Conservation (phyloP, 64 coral and sea anemone genomes). For the Hydrozoanthus tunicans region DNA sequence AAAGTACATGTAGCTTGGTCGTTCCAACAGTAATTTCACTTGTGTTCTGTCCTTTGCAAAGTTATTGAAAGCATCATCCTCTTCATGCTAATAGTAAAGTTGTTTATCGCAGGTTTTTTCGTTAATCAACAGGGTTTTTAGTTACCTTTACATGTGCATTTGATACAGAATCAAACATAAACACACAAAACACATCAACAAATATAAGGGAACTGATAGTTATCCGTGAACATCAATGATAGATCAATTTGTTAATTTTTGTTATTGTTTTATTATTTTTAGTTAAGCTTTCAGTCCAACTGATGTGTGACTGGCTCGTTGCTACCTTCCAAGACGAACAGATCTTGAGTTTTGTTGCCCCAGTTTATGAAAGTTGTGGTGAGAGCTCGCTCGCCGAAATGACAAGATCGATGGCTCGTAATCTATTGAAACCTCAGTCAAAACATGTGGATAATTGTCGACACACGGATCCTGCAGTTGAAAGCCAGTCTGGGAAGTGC, state of each 20-base stretch:
- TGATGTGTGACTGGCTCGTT: conserved; percentile 58
- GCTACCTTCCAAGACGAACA: conserved; percentile 15
- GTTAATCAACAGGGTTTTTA: too few species aligned
- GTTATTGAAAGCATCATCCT: too few species aligned
- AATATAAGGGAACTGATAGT: background rate
- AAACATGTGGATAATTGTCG: conserved; percentile 5
- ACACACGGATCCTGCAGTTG: background rate
- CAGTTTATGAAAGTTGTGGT: conserved; percentile 16
- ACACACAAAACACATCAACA: too few species aligned
- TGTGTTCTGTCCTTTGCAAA: too few species aligned
- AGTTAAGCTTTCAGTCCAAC: conserved; percentile 16
- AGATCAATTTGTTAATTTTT: background rate
- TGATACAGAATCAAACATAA: too few species aligned
- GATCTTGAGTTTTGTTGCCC: conserved; percentile 27
- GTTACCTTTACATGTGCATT: too few species aligned
- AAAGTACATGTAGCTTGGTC: background rate
- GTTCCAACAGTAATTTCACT: background rate
- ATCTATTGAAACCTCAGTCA: background rate
- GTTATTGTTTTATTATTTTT: background rate
- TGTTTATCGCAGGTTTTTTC: too few species aligned
- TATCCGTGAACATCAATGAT: background rate
- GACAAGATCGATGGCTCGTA: background rate
- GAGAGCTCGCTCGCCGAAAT: conserved; percentile 17
- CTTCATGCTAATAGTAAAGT: too few species aligned
- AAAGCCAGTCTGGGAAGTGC: background rate